Conservation (phyloP, 2,888 invertebrate genomes). For the Rhogogaster chlorosoma region DNA sequence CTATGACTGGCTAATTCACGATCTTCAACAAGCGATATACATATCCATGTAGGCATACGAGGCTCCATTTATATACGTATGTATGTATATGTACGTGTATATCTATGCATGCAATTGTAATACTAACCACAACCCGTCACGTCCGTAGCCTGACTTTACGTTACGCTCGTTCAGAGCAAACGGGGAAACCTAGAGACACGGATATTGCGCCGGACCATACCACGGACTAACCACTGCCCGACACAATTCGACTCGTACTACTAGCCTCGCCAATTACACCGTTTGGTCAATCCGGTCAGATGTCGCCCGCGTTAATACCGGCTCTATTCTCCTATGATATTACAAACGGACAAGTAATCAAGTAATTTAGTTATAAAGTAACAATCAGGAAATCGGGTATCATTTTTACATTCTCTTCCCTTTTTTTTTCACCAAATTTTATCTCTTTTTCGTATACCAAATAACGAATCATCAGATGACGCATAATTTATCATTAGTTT, state of each 20-base stretch:
- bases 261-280: slow-evolving; percentile 36
- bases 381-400: not conserved
- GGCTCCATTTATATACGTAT: not conserved
- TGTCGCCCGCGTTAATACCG: not conserved
- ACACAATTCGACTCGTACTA: slow-evolving; percentile 42
- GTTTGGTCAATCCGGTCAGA: slow-evolving; percentile 5
- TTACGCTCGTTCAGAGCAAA: not conserved
- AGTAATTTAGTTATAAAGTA: not conserved
- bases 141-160: slow-evolving; percentile 2
- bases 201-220: slow-evolving; percentile 12
- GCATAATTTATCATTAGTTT: no score
- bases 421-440: no score
- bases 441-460: no score
- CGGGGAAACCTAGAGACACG: not conserved
- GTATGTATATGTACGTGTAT: not conserved
- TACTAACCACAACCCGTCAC: slow-evolving; percentile 32
- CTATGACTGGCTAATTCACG: not conserved
- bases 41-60: not conserved
- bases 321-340: not conserved
- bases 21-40: not conserved
- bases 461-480: no score
- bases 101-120: not conserved
- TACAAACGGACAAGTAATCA: not conserved
- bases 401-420: no score
- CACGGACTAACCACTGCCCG: slow-evolving; percentile 44